Evolutionary conservation across 1,140 invertebrate species (phyloP).

Genomic region (Tribolium madens): DNA sequence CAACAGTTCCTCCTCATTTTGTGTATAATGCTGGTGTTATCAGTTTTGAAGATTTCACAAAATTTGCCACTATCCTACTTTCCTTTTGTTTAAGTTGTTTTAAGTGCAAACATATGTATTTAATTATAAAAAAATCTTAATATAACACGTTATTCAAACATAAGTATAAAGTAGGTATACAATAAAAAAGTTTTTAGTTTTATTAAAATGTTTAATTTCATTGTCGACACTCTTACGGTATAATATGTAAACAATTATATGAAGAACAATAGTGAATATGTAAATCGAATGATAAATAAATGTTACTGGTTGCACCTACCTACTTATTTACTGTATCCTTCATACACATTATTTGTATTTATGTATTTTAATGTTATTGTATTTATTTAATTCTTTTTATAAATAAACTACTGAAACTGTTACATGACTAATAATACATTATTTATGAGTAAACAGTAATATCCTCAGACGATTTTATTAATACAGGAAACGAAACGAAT

Average conservation of each 20-base stretch:
- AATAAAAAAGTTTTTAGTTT: no score
- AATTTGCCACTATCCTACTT: constrained; percentile 1
- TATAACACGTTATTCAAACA: background rate
- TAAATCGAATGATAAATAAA: no score
- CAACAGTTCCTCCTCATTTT: constrained; percentile 9
- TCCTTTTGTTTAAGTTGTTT: background rate
- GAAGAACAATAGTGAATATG: no score
- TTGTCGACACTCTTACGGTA: no score
- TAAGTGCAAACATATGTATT: no score
- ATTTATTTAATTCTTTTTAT: background rate
- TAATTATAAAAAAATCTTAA: background rate
- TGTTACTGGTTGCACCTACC: no score
- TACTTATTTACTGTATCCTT: no score
- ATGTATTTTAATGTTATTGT: background rate
- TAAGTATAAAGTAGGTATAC: background rate
- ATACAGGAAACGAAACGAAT: background rate
- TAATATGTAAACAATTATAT: no score
- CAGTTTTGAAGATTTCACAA: background rate
- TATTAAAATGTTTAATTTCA: no score
- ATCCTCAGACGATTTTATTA: background rate
- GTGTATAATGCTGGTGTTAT: background rate
- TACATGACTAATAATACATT: background rate
- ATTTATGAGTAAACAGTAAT: background rate
- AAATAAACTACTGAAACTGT: background rate
- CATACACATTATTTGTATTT: background rate